phyloP scores from a whole-genome alignment of 2,888 invertebrate genomes.

The Phengaris arion region DNA sequence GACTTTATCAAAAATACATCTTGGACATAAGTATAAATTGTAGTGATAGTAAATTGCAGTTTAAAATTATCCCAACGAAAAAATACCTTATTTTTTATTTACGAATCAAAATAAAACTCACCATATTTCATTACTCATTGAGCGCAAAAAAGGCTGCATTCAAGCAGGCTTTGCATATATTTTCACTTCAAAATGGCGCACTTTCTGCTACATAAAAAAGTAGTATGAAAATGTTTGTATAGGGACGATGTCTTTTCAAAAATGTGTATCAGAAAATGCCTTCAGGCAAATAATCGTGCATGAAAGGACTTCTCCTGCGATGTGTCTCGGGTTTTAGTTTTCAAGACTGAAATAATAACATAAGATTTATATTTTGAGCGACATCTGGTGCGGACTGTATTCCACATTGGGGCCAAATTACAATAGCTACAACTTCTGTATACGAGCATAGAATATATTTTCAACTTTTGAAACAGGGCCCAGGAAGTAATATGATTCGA shows the following conservation, averaged over 20 bases:
- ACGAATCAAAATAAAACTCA: background rate
- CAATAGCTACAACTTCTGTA: background rate
- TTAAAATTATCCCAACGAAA: background rate
- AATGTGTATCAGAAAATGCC: conserved; percentile 15
- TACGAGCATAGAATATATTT: too few species aligned
- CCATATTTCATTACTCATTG: conserved; percentile 14
- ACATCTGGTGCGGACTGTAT: conserved; percentile 12
- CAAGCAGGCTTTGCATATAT: conserved; percentile 8
- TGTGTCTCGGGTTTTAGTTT: conserved; percentile 15
- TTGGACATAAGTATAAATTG: background rate
- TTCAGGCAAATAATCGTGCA: conserved; percentile 18
- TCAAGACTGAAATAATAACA: conserved; percentile 13
- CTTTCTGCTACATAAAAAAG: conserved; percentile 21
- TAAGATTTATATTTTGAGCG: conserved; percentile 9
- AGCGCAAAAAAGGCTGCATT: conserved; percentile 11
- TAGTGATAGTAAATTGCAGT: too few species aligned
- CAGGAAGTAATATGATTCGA: too few species aligned
- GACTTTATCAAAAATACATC: background rate
- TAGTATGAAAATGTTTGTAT: conserved; percentile 22
- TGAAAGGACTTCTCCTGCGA: conserved; percentile 5
- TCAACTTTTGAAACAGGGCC: too few species aligned
- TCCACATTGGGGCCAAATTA: background rate
- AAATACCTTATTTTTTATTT: background rate
- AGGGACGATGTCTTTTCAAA: conserved; percentile 19
- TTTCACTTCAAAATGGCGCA: conserved; percentile 17